Evolutionary conservation across 2,113 vertebrate genomes (phyloP), one percentile per base, ranked within the genome.

Genomic region (Ictalurus furcatus): DNA sequence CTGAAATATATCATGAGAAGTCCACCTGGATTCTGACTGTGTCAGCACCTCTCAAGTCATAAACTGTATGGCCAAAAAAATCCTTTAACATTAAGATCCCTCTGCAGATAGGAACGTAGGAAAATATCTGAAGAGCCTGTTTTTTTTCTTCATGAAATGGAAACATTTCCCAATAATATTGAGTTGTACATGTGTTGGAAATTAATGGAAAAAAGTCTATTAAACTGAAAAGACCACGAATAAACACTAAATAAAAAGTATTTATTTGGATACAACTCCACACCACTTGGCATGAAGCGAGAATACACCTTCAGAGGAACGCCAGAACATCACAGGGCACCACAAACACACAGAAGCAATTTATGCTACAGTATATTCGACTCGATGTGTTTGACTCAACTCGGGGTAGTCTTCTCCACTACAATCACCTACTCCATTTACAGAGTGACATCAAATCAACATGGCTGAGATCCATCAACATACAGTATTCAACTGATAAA

Each of bases 41-140:
- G 92, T 94, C 93, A 93, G 91, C 93, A 93, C 92, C 84, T 84
- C 87, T 85, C 84, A 90, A 92, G 90, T 88, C 84, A 56, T 90
- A 81, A 90, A 87, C 90, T 84, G 90, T 89, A 90, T 61, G 89
- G 86, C 89, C 94, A 92, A 48, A 90, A 40, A 92, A 93, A 91
- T 92, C 84, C 86, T 88, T 91, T 82, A 78, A 88, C 81, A 8
- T 85, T 73, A 91, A 90, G 88, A 89, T 89, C 91, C 93, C 92
- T 92, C 90, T 54, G 71, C 90, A 93, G 61, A 91, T 88, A 85
- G 87, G 88, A 91, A 85, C 90, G 92, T 93, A 92, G 91, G 87
- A 90, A 91, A 54, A 85, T 88, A 78, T 90, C 67, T 92, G 88
- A 94, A 93, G 90, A 84, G 88, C 88, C 90, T 93, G 90, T 88